Evolutionary conservation across 2,797 vertebrate species (phyloP), one percentile per base, ranked within the genome.

Genomic region (Pseudomugil gertrudae): DNA sequence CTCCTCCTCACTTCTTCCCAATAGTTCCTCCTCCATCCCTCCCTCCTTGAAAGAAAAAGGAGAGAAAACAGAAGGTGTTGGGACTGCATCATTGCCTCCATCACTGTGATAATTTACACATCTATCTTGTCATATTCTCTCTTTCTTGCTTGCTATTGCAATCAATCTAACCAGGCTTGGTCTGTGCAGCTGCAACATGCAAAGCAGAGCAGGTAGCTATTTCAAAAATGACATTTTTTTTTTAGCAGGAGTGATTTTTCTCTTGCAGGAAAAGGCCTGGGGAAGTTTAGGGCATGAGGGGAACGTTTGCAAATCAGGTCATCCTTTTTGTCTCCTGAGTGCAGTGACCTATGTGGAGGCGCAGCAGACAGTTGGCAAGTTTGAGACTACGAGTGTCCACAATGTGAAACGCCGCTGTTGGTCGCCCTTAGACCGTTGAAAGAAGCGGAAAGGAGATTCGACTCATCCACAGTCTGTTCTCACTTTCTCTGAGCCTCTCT

Each of bases 61-160:
- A 89, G 84, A 79, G 86, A 94, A 97, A 98, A 96, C 97, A 99
- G 98, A 99, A 98, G 98, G 98, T 96, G 96, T 94, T 94, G 91
- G 95, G 94, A 96, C 95, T 98, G 97, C 97, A 98, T 99, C 97
- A 99, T 99, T 98, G 98, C 96, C 96, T 96, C 97, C 97, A 97
- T 98, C 97, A 98, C 95, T 92, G 93, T 95, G 95, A 96, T 99
- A 99, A 99, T 99, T 99, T 98, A 99, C 96, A 98, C 98, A 99
- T 99, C 97, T 97, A 98, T 99, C 97, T 98, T 99, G 96, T 98
- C 96, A 95, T 93, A 96, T 96, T 96, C 96, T 93, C 94, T 94
- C 94, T 93, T 94, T 96, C 95, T 95, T 90, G 94, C 74, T 91
- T 90, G 95, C 95, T 93, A 90, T 95, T 93, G 95, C 95, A 96